A percentile compares a stretch with the other conserved stretches of the same genome.
phyloP scores from a whole-genome alignment of 2,113 vertebrate species.

The Xiphophorus hellerii region DNA sequence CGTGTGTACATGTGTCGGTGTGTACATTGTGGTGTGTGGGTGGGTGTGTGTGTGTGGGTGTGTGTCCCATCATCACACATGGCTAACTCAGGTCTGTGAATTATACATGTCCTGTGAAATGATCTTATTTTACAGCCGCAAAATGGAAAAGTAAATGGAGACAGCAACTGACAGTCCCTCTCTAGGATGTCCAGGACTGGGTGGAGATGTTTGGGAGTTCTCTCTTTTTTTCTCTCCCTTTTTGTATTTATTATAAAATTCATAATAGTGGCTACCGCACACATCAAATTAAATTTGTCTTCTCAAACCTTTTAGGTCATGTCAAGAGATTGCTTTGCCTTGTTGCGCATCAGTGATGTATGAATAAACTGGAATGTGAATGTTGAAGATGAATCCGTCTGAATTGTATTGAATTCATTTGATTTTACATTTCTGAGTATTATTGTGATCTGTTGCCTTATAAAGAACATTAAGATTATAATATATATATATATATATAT shows the following conservation, averaged over 20 bases:
- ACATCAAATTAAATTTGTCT: slow-evolving; percentile 13
- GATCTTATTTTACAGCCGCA: slow-evolving; percentile 79
- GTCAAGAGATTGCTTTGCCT: not conserved
- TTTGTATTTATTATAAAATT: not conserved
- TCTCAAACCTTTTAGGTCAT: not conserved
- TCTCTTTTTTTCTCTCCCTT: not conserved
- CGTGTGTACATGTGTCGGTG: slow-evolving; percentile 35
- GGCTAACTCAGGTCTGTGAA: slow-evolving; percentile 74
- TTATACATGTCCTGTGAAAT: slow-evolving; percentile 81
- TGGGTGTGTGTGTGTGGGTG: slow-evolving; percentile 25
- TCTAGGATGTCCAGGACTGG: slow-evolving; percentile 44
- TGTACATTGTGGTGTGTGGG: not conserved
- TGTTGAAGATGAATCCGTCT: not conserved
- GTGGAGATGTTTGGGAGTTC: slow-evolving; percentile 47
- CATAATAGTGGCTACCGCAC: not conserved
- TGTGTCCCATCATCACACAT: slow-evolving; percentile 72
- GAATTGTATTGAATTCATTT: not conserved
- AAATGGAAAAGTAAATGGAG: slow-evolving; percentile 70
- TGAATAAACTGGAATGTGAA: not conserved
- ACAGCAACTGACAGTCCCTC: slow-evolving; percentile 58
- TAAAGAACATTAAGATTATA: not conserved
- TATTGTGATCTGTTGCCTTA: not conserved
- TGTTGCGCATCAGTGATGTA: not conserved
- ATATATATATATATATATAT: too few species aligned
- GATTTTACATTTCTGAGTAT: not conserved